Base-by-base conservation (phyloP, 2,797 vertebrate genomes). In the Spinus pinus region DNA sequence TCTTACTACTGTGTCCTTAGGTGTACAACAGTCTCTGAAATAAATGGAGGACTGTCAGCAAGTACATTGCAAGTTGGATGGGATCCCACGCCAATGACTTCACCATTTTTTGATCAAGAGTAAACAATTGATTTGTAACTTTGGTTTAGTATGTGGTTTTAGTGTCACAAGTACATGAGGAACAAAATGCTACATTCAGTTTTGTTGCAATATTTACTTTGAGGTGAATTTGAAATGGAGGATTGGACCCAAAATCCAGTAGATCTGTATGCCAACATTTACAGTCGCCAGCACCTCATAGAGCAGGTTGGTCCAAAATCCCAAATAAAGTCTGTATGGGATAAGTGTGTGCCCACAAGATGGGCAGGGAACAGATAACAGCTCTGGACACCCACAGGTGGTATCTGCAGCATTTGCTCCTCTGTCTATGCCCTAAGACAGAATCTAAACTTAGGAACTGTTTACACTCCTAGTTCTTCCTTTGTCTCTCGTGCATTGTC, bases 321-420 rank as follows among this genome's bases (percentile, higher is more conserved):
- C 22, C 2, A 0, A 41, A 31, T 12, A 23, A 81, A 66, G 22
- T 11, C 35, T 14, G 0, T 22, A 10, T 4, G 31, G 31, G 14
- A 11, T 27, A 49, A 66, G 6, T 20, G 39, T 23, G 14, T 14
- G 46, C 41, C 25, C 23, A 31, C 0, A 0, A n/a, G 35, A 44
- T 10, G 21, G 47, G 30, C 33, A 70, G 31, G 6, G 54, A 41
- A n/a, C 19, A 54, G 8, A 8, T 18, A 27, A 75, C 30, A 61
- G 23, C 35, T 56, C 72, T 62, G 46, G 31, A 66, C 51, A 66
- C 14, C 33, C 44, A 39, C 7, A 17, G 6, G 12, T 24, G 54
- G 5, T 0, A 25, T 13, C 8, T 17, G 12, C 28, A 74, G 61
- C 12, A 50, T 47, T 57, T 81, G 25, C 27, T 71, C 30, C n/a